Conservation (phyloP, 1,140 invertebrate genomes). For the Drosophila trapezifrons region DNA sequence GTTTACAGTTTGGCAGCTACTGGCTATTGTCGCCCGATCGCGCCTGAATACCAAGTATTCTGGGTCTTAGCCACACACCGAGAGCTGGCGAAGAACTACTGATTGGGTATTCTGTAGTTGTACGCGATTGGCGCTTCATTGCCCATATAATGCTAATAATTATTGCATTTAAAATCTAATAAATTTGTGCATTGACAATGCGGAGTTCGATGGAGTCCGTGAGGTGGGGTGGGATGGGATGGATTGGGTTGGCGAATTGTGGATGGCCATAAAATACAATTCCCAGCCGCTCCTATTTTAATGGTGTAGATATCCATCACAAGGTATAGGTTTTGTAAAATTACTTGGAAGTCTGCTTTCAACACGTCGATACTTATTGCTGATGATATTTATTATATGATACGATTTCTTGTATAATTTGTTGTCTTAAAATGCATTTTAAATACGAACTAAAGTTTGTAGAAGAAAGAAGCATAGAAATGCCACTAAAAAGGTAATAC, state of each 20-base stretch:
- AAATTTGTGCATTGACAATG: slow-evolving; percentile 79
- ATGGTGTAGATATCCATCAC: slow-evolving; percentile 55
- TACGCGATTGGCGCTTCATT: slow-evolving; percentile 72
- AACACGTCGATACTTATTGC: slow-evolving; percentile 1
- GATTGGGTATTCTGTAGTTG: slow-evolving; percentile 62
- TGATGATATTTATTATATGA: not conserved
- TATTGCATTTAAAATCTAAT: slow-evolving; percentile 84
- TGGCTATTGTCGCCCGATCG: slow-evolving; percentile 24
- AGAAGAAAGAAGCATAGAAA: not conserved
- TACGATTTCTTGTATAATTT: not conserved
- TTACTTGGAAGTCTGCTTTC: not conserved
- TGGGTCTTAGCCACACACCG: slow-evolving; percentile 38
- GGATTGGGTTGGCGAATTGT: not conserved
- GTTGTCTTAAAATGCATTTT: no score
- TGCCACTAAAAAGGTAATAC: not conserved
- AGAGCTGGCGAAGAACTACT: slow-evolving; percentile 27
- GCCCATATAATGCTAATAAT: slow-evolving; percentile 82
- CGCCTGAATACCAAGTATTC: slow-evolving; percentile 59
- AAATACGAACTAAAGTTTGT: not conserved
- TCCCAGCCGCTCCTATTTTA: slow-evolving; percentile 72
- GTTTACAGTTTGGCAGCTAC: slow-evolving; percentile 75
- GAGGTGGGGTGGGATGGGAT: not conserved
- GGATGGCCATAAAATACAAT: not conserved
- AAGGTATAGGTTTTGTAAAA: slow-evolving; percentile 7
- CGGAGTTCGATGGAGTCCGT: slow-evolving; percentile 53